Percentiles rank a stretch among this genome's conserved stretches.
Conservation (phyloP, 2,113 vertebrate species). For the Chloroceryle aenea region DNA sequence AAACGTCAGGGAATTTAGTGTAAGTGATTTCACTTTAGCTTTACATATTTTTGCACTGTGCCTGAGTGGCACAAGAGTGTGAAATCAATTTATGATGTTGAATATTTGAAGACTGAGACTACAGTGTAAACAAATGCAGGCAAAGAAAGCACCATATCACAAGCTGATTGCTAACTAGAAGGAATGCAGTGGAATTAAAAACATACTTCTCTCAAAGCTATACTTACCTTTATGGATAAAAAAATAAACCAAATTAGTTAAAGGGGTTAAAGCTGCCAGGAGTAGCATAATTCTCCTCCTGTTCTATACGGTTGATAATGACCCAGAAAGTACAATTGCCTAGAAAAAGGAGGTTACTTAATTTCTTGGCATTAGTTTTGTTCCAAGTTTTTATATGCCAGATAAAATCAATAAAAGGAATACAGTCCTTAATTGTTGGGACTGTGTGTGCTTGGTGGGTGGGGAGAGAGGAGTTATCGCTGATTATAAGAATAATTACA, state of each 20-base stretch:
- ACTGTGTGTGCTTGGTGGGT: neutral
- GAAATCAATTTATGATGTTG: neutral
- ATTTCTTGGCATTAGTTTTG: neutral
- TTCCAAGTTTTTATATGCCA: neutral
- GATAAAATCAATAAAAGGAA: neutral
- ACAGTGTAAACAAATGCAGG: neutral
- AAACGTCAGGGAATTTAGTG: slow-evolving; percentile 36
- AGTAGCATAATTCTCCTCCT: neutral
- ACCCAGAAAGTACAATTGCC: neutral
- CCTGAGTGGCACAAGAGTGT: neutral
- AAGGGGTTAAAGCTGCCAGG: neutral
- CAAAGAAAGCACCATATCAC: neutral
- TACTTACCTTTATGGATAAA: neutral
- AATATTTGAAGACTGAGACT: slow-evolving; percentile 12
- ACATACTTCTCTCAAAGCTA: neutral
- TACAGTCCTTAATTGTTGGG: neutral
- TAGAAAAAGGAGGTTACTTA: neutral
- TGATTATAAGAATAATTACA: neutral
- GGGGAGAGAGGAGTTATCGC: neutral
- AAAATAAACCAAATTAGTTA: neutral
- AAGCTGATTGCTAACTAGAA: neutral
- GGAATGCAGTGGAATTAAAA: neutral
- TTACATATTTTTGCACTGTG: neutral
- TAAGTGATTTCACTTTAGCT: slow-evolving; percentile 17
- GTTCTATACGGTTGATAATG: neutral